Conservation (phyloP, 1,140 invertebrate genomes). For the Drosophila prosaltans region DNA sequence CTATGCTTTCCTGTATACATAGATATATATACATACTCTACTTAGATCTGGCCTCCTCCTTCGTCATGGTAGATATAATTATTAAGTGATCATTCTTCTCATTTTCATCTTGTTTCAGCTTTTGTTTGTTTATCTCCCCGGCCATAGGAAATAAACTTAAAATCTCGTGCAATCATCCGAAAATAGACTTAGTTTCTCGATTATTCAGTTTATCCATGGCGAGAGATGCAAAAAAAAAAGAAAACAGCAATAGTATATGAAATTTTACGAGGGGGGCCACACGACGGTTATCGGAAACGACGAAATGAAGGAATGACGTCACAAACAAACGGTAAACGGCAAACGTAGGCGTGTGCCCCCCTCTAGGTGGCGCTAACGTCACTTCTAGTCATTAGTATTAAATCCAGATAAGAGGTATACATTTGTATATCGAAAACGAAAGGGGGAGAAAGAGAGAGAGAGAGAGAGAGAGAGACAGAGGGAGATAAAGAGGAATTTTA, state of each 20-base stretch:
- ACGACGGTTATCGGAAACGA: constrained; percentile 33
- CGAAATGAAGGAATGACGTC: constrained; percentile 40
- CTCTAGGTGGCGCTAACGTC: constrained; percentile 52
- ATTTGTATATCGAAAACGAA: background rate
- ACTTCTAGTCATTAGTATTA: constrained; percentile 26
- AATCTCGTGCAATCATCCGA: constrained; percentile 67
- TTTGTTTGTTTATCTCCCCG: constrained; percentile 63
- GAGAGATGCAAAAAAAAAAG: constrained; percentile 3
- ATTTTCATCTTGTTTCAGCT: constrained; percentile 39
- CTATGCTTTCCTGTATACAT: background rate
- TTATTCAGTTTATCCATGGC: constrained; percentile 33
- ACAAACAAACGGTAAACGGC: constrained; percentile 27
- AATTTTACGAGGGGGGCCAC: constrained; percentile 30
- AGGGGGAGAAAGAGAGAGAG: too few relatives aligned
- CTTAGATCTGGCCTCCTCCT: background rate
- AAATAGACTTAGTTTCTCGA: constrained; percentile 55
- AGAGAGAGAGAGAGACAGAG: too few relatives aligned
- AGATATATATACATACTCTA: background rate
- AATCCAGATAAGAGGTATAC: constrained; percentile 19
- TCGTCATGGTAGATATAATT: constrained; percentile 71
- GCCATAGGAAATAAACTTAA: constrained; percentile 49
- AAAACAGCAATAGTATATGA: constrained; percentile 39
- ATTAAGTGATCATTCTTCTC: constrained; percentile 61
- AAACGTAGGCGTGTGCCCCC: constrained; percentile 38
- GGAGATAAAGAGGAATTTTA: too few relatives aligned